Evolutionary conservation across 2,113 vertebrate species (phyloP).

Genomic region (Orientallactaga bullata): DNA sequence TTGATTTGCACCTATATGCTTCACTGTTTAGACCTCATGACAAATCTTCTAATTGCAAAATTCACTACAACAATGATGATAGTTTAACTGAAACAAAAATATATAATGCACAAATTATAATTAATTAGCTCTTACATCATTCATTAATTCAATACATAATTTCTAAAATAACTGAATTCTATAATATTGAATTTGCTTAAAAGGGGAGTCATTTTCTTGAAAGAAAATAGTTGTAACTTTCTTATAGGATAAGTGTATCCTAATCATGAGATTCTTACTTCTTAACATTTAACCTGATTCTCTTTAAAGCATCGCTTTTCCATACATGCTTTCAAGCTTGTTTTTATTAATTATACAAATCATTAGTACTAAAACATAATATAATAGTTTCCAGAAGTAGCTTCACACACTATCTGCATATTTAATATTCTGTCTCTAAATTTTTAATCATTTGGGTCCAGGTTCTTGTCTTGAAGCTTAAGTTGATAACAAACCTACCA

Average conservation of each 20-base stretch:
- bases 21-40: slow-evolving; percentile 65
- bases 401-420: slow-evolving; percentile 91
- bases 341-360: slow-evolving; percentile 92
- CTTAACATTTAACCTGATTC: slow-evolving; percentile 84
- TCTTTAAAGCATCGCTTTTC: slow-evolving; percentile 84
- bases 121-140: slow-evolving; percentile 72
- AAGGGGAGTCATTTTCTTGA: slow-evolving; percentile 73
- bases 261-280: slow-evolving; percentile 79
- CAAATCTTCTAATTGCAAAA: slow-evolving; percentile 72
- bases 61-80: slow-evolving; percentile 72
- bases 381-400: slow-evolving; percentile 91
- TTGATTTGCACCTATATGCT: slow-evolving; percentile 50
- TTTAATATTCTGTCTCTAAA: slow-evolving; percentile 91
- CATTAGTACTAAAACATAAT: slow-evolving; percentile 91
- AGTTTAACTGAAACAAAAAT: slow-evolving; percentile 75
- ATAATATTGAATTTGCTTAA: slow-evolving; percentile 42
- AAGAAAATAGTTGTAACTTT: slow-evolving; percentile 78
- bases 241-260: slow-evolving; percentile 74
- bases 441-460: slow-evolving; percentile 91
- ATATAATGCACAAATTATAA: slow-evolving; percentile 69
- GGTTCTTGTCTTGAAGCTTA: slow-evolving; percentile 92
- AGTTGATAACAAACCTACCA: slow-evolving; percentile 91
- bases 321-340: slow-evolving; percentile 85
- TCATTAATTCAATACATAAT: slow-evolving; percentile 44
- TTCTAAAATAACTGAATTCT: slow-evolving; percentile 60